Base-by-base conservation (phyloP, 1,140 invertebrate genomes). In the Penaeus chinensis region DNA sequence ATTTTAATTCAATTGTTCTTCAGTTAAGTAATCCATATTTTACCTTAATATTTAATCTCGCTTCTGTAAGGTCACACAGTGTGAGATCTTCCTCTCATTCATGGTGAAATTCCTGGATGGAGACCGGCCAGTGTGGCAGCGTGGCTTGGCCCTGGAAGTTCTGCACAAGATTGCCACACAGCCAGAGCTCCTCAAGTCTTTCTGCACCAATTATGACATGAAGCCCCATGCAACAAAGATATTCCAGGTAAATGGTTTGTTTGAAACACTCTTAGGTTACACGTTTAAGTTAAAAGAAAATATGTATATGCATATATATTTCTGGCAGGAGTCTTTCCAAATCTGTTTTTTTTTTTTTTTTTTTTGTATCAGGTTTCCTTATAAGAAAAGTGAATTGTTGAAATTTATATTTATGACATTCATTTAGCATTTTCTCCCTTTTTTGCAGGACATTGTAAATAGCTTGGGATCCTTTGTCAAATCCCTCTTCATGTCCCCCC, bases 61-160 rank as follows among this genome's bases (percentile, higher is more conserved):
- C 24, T 74, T 79, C 71, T 60, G 24, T n/a, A 60, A 90, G 97
- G 95, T 97, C 27, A 99, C 98, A 8, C 98, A 99, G 93, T 99
- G 98, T 93, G 99, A 99, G 93, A 99, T 99, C 91, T 99, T 99
- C 92, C 93, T 99, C 71, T 99, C 98, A 1, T 93, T 99, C 61
- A 96, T 99, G 63, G 97, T 99, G 8, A 99, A 99, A 92, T 99
- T 99, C 93, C 92, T 99, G 91, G 98, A 99, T 93, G 96, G 96
- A 19, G 98, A 99, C 91, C 98, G 99, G 93, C 97, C 97, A 42
- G 94, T 95, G 71, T 99, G 99, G 98, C 98, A 99, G 92, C 93
- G 98, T 82, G 96, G 97, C 22, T 92, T 99, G 71, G 98, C 98
- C 0, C 92, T 99, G 19, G 98, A 99, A 94, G 98, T 99, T 5